A percentile compares a stretch with the other conserved stretches of the same genome.
These are phyloP conservation scores for Cepaea nemoralis DNA, from an alignment of 1,140 invertebrate species.

Conservation along the genomic window DNA sequence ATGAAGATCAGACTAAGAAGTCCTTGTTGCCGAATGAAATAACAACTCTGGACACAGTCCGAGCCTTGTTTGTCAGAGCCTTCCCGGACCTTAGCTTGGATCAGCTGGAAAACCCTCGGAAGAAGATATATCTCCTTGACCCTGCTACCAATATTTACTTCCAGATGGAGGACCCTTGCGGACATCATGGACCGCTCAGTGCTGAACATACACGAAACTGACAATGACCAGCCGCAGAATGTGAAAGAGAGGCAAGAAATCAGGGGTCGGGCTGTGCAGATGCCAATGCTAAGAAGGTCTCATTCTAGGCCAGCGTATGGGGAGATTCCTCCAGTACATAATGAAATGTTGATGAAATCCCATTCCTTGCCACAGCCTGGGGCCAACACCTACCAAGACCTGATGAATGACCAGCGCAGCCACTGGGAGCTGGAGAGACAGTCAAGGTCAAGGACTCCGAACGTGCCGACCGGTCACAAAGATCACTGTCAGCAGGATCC, in stretches of 20 bases:
- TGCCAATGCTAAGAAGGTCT: not conserved
- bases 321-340: constrained; percentile 20
- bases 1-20: constrained; percentile 95
- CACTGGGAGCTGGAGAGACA: constrained; percentile 51
- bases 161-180: constrained; percentile 88
- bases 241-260: constrained; percentile 57
- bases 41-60: constrained; percentile 96
- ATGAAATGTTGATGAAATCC: constrained; percentile 48
- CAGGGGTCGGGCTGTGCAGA: constrained; percentile 58
- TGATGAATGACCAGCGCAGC: constrained; percentile 45
- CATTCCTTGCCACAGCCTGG: constrained; percentile 56
- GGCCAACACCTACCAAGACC: constrained; percentile 46
- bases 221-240: constrained; percentile 63
- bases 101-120: constrained; percentile 90
- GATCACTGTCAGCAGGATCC: constrained; percentile 44
- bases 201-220: constrained; percentile 66
- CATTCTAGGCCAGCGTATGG: not conserved
- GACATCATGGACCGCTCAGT: constrained; percentile 69
- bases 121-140: constrained; percentile 96
- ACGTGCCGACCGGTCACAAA: constrained; percentile 44
- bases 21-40: constrained; percentile 96
- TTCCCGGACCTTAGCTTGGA: constrained; percentile 97
- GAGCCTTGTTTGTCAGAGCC: constrained; percentile 96
- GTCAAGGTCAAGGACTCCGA: constrained; percentile 63
- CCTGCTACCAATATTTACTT: constrained; percentile 98